A percentile compares a stretch with the other conserved stretches of the same genome.
phyloP scores from a whole-genome alignment of 2,113 vertebrate species.

The Bagarius yarrelli region DNA sequence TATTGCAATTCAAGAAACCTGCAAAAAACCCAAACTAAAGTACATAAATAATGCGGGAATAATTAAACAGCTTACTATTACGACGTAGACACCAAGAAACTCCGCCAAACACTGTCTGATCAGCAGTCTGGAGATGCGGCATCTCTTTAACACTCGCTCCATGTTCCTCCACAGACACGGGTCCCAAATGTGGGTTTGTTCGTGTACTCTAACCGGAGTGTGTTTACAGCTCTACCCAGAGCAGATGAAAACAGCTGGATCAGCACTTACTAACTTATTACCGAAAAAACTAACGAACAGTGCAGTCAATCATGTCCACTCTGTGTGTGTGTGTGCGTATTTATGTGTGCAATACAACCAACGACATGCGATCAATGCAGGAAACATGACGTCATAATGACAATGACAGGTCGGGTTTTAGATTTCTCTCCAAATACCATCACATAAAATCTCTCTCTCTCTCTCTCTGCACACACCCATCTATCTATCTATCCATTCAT shows the following conservation, averaged over 20 bases:
- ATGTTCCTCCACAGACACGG: constrained; percentile 48
- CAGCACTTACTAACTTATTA: constrained; percentile 31
- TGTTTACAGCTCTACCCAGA: not conserved
- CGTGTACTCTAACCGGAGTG: too few species aligned
- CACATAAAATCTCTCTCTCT: too few species aligned
- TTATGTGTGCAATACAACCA: not conserved
- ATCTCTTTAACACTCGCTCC: constrained; percentile 66
- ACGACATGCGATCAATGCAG: not conserved
- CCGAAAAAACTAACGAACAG: not conserved
- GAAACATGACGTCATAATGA: constrained; percentile 30
- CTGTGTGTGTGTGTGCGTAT: constrained; percentile 1
- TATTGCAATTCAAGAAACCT: too few species aligned
- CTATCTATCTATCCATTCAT: too few species aligned
- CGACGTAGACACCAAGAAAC: constrained; percentile 66
- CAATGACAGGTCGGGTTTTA: constrained; percentile 9
- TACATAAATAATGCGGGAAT: not conserved
- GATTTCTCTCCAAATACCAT: constrained; percentile 31
- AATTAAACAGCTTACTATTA: constrained; percentile 64
- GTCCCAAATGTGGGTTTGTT: not conserved
- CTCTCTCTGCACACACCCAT: too few species aligned
- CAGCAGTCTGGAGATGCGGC: constrained; percentile 60
- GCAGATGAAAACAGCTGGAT: constrained; percentile 4
- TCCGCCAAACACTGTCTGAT: constrained; percentile 69
- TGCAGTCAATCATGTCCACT: not conserved
- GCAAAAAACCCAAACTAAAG: too few species aligned